These are phyloP conservation scores for Artemia sinica DNA, from an alignment of 2,888 invertebrate species.

Conservation along the genomic window DNA sequence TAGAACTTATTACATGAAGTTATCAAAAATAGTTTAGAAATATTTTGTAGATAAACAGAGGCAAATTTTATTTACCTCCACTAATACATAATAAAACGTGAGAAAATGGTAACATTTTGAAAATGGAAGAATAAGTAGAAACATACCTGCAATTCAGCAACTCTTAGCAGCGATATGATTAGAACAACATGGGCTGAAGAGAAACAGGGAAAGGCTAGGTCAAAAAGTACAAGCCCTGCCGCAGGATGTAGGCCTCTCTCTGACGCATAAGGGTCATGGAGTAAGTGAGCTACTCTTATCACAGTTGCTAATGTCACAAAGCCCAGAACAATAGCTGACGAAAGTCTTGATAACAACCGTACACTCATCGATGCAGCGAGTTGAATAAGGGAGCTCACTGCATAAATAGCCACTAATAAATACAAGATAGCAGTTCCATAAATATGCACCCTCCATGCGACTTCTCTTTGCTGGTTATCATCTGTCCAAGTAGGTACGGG, in stretches of 20 bases:
- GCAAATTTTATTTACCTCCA: too few relatives aligned
- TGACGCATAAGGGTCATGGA: constrained; percentile 83
- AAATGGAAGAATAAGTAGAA: constrained; percentile 27
- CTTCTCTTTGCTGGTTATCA: constrained; percentile 36
- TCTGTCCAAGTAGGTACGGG: constrained; percentile 17
- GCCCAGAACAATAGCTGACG: constrained; percentile 67
- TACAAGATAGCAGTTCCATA: constrained; percentile 71
- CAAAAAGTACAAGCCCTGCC: constrained; percentile 61
- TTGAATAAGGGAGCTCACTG: constrained; percentile 65
- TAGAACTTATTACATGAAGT: too few relatives aligned
- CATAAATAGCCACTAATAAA: constrained; percentile 62
- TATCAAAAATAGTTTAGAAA: too few relatives aligned
- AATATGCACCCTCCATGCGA: constrained; percentile 80
- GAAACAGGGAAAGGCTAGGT: constrained; percentile 66
- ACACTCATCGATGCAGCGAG: constrained; percentile 54
- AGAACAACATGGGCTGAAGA: constrained; percentile 76
- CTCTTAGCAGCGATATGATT: constrained; percentile 62
- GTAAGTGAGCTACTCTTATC: constrained; percentile 64
- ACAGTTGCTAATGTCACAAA: constrained; percentile 64
- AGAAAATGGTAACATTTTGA: constrained; percentile 29
- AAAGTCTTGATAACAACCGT: constrained; percentile 67
- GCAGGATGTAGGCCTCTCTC: constrained; percentile 55
- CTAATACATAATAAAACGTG: constrained; percentile 26
- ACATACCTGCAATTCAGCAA: constrained; percentile 39
- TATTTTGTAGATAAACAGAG: too few relatives aligned